Base-by-base conservation (phyloP, 2,888 invertebrate species). In the Melanostoma mellinum region DNA sequence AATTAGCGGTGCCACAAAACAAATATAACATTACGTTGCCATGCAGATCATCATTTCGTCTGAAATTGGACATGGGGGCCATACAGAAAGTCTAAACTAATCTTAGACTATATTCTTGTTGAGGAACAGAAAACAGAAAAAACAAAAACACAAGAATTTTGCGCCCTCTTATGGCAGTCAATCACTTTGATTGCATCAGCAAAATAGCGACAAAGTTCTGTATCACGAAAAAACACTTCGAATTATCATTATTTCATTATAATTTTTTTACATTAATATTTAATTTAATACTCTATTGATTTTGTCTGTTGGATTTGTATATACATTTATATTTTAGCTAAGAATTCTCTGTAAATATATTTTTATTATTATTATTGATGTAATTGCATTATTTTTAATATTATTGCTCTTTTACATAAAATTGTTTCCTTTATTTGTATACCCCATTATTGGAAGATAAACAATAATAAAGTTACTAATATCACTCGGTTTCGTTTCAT, bases 21-120 rank as follows among this genome's bases (percentile, higher is more conserved):
- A 91, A 90, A 88, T 91, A 91, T 86, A 89, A 89, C 88, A 89
- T 91, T 86, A 89, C 89, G 88, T 89, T 91, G 89, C 91, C 91
- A 89, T 91, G 91, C 86, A 89, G 91, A 87, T 91, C 91, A 78
- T 91, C 91, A 72, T 88, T 91, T 87, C 90, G 90, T 85, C 87
- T 89, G 55, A 88, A 74, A 86, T 68, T 85, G 79, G 84, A 85
- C 61, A 76, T 80, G 61, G 79, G 84, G 53, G 61, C 79, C 72
- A 52, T 85, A 55, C 84, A 85, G 63, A 85, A 85, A 50, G 84
- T 85, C 73, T 85, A 79, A 85, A 35, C n/a, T 60, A 53, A 52
- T 82, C 48, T 85, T 78, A 74, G 78, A 78, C 65, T 65, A 48
- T 60, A 20, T 67, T 77, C 61, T 76, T 81, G 69, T 75, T 80